Percentiles rank a stretch among this genome's conserved stretches.
Conservation (phyloP, 1,140 invertebrate species). For the Atta colombica region DNA sequence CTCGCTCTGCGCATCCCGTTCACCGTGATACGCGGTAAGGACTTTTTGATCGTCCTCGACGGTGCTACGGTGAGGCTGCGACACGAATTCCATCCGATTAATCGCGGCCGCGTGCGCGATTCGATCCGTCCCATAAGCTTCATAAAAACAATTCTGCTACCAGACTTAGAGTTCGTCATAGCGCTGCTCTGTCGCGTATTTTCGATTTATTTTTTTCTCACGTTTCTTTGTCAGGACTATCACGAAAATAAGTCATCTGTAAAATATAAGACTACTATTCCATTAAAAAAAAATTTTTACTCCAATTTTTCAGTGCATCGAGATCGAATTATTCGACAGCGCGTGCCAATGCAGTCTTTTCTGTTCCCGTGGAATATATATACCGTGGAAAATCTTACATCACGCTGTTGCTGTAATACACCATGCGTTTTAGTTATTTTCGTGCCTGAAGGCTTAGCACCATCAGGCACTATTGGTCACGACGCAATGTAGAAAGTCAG, state of each 20-base stretch:
- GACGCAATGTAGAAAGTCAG: conserved; percentile 61
- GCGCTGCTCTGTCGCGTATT: background rate
- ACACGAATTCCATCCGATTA: conserved; percentile 72
- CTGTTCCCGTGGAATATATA: background rate
- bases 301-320: background rate
- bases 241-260: background rate
- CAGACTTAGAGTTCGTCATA: conserved; percentile 9
- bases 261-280: background rate
- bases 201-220: background rate
- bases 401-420: conserved; percentile 50
- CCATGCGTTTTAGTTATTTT: conserved; percentile 73
- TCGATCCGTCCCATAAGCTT: conserved; percentile 42
- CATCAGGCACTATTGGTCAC: conserved; percentile 64
- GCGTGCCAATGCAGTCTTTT: background rate
- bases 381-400: conserved; percentile 57
- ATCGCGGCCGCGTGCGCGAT: conserved; percentile 67
- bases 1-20: conserved; percentile 57
- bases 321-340: background rate
- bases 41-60: conserved; percentile 71
- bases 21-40: conserved; percentile 69
- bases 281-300: background rate
- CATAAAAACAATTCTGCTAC: conserved; percentile 53
- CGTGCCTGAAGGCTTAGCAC: conserved; percentile 31
- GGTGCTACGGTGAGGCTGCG: conserved; percentile 34
- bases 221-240: background rate